Base-by-base conservation (phyloP, 2,888 invertebrate species). In the Frankliniella intonsa region DNA sequence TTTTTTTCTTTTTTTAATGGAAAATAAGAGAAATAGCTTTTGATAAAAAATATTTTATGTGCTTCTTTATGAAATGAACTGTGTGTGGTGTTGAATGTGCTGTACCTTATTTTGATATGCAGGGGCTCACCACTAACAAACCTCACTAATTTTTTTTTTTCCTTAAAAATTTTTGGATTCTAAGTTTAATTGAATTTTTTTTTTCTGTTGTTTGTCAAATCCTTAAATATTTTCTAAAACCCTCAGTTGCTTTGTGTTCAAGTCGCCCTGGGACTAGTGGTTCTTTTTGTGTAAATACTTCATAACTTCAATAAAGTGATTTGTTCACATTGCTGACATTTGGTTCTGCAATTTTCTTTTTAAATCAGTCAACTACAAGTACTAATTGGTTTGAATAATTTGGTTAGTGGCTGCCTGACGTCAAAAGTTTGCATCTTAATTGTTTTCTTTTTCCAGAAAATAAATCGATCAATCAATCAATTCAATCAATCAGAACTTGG, bases 341-440 rank as follows among this genome's bases (percentile, higher is more conserved):
- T 38, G 38, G 5, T 3, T 38, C 38, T 38, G 2, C 38, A 2
- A 25, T 25, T 11, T 22, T 76, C 69, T 76, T 25, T 76, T 25
- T 38, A 14, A 62, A 76, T 22, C 69, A 76, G 69, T 76, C 69
- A 76, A 22, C 69, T 76, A 76, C 25, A 25, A 10, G 22, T 25
- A 76, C 69, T 76, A 76, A 76, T 38, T 76, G 69, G 69, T 76
- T 76, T 25, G 25, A 76, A 76, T 76, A 76, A 76, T 76, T 25
- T 25, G 69, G 69, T 76, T 76, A 76, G 69, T 76, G 69, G 69
- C 69, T 76, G 69, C 69, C 69, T 76, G n/a, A 76, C 25, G 69
- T 25, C 69, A 76, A 76, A 76, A 76, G 69, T 76, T 76, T 76
- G 69, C 69, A 25, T 25, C 69, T 62, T 17, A 17, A 62, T 17